Conservation (phyloP, 2,797 vertebrate genomes). For the Staurois parvus region DNA sequence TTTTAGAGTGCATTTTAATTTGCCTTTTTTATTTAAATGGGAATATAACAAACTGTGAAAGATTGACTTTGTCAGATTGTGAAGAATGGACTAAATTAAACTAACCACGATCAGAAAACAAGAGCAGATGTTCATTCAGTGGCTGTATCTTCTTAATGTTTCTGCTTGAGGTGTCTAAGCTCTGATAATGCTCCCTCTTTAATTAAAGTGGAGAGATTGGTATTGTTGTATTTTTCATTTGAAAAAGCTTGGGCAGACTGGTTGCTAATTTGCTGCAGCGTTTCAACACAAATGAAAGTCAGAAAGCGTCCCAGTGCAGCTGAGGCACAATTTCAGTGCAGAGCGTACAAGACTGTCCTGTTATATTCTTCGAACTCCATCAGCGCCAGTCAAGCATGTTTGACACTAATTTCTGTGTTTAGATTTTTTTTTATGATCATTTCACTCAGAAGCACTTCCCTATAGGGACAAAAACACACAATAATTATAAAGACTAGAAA, state of each 20-base stretch:
- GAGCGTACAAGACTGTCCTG: conserved; percentile 26
- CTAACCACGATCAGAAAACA: conserved; percentile 62
- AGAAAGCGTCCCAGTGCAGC: conserved; percentile 58
- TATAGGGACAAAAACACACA: neutral
- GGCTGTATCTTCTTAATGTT: conserved; percentile 62
- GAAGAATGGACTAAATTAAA: conserved; percentile 63
- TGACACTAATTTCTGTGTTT: neutral
- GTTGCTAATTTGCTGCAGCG: conserved; percentile 59
- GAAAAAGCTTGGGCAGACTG: conserved; percentile 55
- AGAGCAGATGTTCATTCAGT: conserved; percentile 61
- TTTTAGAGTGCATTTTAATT: conserved; percentile 48
- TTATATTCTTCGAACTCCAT: conserved; percentile 28
- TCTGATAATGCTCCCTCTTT: conserved; percentile 62
- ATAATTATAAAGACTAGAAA: neutral
- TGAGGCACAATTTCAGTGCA: conserved; percentile 30
- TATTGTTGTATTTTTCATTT: conserved; percentile 62
- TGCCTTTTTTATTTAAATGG: conserved; percentile 51
- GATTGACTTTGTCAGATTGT: conserved; percentile 69
- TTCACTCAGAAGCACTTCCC: neutral
- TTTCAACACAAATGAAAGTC: conserved; percentile 60
- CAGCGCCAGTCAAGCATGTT: conserved; percentile 9
- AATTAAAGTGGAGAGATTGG: conserved; percentile 64
- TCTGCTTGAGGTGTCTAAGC: conserved; percentile 63
- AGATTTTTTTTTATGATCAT: neutral
- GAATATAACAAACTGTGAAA: conserved; percentile 64